These are phyloP conservation scores for Drosophila sulfurigaster DNA, from an alignment of 1,140 invertebrate genomes.

Conservation along the genomic window DNA sequence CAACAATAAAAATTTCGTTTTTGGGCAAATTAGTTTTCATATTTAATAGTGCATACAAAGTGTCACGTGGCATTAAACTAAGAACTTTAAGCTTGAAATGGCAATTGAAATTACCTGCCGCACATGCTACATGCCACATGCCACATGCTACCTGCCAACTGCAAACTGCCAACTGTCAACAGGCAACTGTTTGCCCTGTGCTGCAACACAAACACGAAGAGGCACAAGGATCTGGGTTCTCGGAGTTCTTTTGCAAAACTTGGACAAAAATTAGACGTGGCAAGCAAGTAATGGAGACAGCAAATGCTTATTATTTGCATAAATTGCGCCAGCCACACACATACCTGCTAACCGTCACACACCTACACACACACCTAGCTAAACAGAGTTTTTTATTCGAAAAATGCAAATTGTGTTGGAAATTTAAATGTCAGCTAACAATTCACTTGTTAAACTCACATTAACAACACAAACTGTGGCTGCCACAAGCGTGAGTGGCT, in stretches of 20 bases:
- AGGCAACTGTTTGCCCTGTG: slow-evolving; percentile 37
- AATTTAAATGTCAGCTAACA: slow-evolving; percentile 79
- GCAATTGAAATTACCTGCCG: slow-evolving; percentile 71
- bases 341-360: slow-evolving; percentile 9
- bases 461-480: slow-evolving; percentile 41
- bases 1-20: slow-evolving; percentile 31
- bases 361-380: neutral
- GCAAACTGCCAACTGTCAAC: slow-evolving; percentile 24
- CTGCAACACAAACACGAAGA: slow-evolving; percentile 54
- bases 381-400: slow-evolving; percentile 5
- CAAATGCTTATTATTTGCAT: slow-evolving; percentile 80
- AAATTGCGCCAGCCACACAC: slow-evolving; percentile 45
- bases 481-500: neutral
- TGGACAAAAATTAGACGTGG: slow-evolving; percentile 53
- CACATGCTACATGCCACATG: slow-evolving; percentile 30
- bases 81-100: slow-evolving; percentile 50
- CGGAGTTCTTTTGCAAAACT: slow-evolving; percentile 52
- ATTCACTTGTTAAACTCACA: slow-evolving; percentile 79
- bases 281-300: slow-evolving; percentile 76
- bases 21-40: slow-evolving; percentile 72
- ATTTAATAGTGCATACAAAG: slow-evolving; percentile 64
- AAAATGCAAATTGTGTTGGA: slow-evolving; percentile 79
- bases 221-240: slow-evolving; percentile 13
- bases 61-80: slow-evolving; percentile 69
- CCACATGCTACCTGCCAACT: slow-evolving; percentile 10